A percentile compares a stretch with the other conserved stretches of the same genome.
Conservation (phyloP, 2,888 invertebrate species). For the Andricus quercusramuli region DNA sequence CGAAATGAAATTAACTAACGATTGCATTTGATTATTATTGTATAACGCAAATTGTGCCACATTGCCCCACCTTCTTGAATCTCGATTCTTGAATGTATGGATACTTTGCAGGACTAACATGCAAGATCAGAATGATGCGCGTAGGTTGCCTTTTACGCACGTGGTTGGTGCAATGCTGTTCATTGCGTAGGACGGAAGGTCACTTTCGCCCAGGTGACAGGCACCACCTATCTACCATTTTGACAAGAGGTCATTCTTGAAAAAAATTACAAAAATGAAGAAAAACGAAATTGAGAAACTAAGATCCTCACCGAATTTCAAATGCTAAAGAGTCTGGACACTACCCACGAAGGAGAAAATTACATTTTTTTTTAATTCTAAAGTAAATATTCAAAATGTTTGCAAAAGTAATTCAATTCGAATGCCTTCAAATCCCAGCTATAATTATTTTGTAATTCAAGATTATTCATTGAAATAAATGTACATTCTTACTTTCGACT, state of each 20-base stretch:
- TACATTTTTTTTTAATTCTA: no score
- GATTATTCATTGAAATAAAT: no score
- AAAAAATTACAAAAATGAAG: not conserved
- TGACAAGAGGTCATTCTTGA: not conserved
- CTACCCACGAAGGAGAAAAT: not conserved
- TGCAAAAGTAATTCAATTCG: no score
- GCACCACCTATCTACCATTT: not conserved
- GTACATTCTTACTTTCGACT: no score
- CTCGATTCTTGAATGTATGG: constrained; percentile 11
- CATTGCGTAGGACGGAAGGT: constrained; percentile 40
- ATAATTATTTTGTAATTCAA: no score
- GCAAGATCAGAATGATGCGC: constrained; percentile 37
- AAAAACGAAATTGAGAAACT: not conserved
- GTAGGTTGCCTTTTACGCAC: constrained; percentile 26
- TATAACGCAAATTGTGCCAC: not conserved
- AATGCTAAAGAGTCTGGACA: not conserved
- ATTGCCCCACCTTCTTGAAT: constrained; percentile 21
- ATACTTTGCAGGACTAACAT: constrained; percentile 20
- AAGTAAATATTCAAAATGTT: no score
- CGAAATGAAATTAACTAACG: not conserved
- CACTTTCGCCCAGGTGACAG: constrained; percentile 30
- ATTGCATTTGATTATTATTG: not conserved
- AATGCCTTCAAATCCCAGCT: no score
- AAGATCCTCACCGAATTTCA: not conserved
- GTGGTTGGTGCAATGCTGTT: constrained; percentile 33